A percentile compares a stretch with the other conserved stretches of the same genome.
Evolutionary conservation across 2,888 invertebrate species (phyloP).

Genomic region (Operophtera brumata): DNA sequence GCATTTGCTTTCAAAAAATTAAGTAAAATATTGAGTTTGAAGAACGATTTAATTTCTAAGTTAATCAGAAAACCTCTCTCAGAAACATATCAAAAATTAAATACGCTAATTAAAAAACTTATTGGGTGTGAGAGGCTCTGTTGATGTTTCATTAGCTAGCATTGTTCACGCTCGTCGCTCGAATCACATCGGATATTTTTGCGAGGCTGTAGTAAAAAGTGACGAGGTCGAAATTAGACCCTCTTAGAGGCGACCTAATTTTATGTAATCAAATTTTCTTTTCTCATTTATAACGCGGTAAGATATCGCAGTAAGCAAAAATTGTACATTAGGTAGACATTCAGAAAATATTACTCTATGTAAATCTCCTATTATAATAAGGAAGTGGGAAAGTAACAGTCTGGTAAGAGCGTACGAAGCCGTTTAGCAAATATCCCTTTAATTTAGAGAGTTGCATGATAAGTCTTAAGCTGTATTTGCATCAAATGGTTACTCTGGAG

Average conservation of each 20-base stretch:
- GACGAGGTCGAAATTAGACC: constrained; percentile 58
- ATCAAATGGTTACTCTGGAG: constrained; percentile 31
- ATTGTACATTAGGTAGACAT: constrained; percentile 1
- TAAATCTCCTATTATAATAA: constrained; percentile 16
- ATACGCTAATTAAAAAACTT: constrained; percentile 43
- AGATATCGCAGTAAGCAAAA: constrained; percentile 35
- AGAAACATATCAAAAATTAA: constrained; percentile 6
- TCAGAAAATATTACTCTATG: constrained; percentile 2
- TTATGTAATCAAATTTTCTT: constrained; percentile 63
- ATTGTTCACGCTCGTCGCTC: constrained; percentile 45
- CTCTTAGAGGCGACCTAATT: constrained; percentile 56
- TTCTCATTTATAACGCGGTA: constrained; percentile 48
- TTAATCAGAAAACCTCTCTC: constrained; percentile 3
- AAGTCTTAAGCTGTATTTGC: constrained; percentile 40
- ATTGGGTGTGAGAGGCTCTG: constrained; percentile 42
- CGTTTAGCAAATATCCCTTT: constrained; percentile 32
- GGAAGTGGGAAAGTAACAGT: background rate
- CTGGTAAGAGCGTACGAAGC: background rate
- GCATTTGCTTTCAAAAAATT: background rate
- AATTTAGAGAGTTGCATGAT: constrained; percentile 28
- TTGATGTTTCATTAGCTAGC: constrained; percentile 65
- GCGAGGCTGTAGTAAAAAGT: constrained; percentile 54
- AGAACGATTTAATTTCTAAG: background rate
- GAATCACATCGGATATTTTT: constrained; percentile 61
- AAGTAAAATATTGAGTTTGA: background rate